Evolutionary conservation across 2,797 vertebrate species (phyloP), one percentile per base, ranked within the genome.

Genomic region (Anableps anableps): DNA sequence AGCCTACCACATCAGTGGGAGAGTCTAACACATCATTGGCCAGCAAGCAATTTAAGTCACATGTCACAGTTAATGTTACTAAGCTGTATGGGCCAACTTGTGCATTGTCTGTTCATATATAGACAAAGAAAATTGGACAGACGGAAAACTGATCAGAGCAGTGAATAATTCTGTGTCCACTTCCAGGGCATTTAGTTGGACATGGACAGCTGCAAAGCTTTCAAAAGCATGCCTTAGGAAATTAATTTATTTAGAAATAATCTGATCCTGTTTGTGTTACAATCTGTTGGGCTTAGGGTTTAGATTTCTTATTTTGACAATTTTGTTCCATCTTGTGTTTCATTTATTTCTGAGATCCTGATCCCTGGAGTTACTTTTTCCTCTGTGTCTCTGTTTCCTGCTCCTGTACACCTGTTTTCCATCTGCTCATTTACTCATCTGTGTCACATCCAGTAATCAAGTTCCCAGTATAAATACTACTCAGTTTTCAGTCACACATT

Each of bases 41-140:
- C 88, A 72, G 82, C 89, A 86, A 86, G 55, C 78, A 74, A 76
- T 85, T 90, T 89, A 55, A 83, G 85, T 88, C 86, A 86, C 89
- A 88, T 82, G 55, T 80, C 79, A 72, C 38, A 83, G 81, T 58
- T 81, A 66, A 80, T 87, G 83, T 81, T 79, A 86, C 84, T 88
- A 85, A 89, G 87, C 85, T 79, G 74, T 82, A 85, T 11, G 34
- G 74, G 86, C 70, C 82, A 88, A 71, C 58, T 58, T 79, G 74
- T 84, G 74, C 80, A 64, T 68, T 21, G 50, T 72, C 64, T 3
- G 1, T 41, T 68, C 21, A 41, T 81, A 78, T 72, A 72, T 68
- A 74, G 72, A 64, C 68, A n/a, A 51, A 29, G 3, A 53, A 84
- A 64, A 19, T 0, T 2, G 51, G 17, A 62, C 36, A 41, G 66